phyloP scores from a whole-genome alignment of 2,888 invertebrate genomes.

The Platycnemis pennipes region DNA sequence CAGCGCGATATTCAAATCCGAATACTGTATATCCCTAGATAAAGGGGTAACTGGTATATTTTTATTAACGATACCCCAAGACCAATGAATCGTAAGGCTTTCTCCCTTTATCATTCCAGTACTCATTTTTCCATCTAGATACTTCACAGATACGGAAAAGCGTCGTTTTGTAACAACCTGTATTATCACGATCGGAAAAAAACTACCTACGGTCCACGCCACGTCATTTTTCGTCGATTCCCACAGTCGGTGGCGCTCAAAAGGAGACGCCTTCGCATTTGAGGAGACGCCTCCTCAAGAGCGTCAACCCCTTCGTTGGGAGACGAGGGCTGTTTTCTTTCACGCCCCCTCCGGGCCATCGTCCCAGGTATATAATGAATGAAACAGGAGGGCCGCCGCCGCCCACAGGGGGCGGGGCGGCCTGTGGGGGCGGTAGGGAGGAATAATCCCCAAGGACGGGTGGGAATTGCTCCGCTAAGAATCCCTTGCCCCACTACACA shows the following conservation, averaged over 20 bases:
- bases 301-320: neutral
- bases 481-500: neutral
- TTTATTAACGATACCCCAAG: no score
- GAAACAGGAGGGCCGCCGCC: neutral
- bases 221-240: neutral
- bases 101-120: no score
- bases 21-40: no score
- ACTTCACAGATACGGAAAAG: no score
- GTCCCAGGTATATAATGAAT: constrained; percentile 14
- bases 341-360: neutral
- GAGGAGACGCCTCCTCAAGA: neutral
- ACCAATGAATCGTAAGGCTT: no score
- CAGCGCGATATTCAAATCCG: no score
- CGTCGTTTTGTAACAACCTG: no score
- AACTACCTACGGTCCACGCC: no score
- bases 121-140: no score
- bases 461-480: neutral
- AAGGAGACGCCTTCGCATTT: neutral
- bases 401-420: neutral
- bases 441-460: neutral
- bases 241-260: neutral
- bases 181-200: neutral
- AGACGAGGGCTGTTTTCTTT: neutral
- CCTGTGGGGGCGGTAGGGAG: neutral
- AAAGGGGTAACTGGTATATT: no score